Evolutionary conservation across 2,888 invertebrate genomes (phyloP).

Genomic region (Protodeltote pygarga): DNA sequence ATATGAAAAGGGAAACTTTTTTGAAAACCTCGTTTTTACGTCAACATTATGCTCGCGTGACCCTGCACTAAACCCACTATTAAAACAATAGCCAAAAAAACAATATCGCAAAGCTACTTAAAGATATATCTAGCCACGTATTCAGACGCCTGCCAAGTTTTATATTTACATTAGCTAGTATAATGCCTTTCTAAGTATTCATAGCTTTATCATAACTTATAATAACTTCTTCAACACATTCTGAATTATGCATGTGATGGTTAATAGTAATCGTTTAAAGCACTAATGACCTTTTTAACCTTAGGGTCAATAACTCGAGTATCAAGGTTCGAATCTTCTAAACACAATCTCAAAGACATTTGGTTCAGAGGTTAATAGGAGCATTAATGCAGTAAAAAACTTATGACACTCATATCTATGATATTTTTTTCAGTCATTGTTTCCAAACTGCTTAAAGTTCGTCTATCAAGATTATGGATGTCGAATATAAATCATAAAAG

Average conservation of each 20-base stretch:
- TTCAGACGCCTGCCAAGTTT: conserved; percentile 2
- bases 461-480: conserved; percentile 8
- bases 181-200: conserved; percentile 30
- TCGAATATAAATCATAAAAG: conserved; percentile 19
- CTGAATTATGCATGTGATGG: conserved; percentile 36
- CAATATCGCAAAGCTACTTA: not conserved
- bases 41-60: too few species aligned
- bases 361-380: not conserved
- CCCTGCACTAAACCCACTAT: too few species aligned
- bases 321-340: conserved; percentile 12
- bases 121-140: not conserved
- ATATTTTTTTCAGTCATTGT: conserved; percentile 4
- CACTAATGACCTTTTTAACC: conserved; percentile 9
- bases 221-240: conserved; percentile 30
- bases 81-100: not conserved
- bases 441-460: conserved; percentile 18
- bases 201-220: conserved; percentile 35
- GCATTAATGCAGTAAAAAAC: not conserved
- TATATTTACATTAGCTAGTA: conserved; percentile 26
- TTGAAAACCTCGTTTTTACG: too few species aligned
- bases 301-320: conserved; percentile 10
- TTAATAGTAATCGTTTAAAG: conserved; percentile 18
- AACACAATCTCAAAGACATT: too few species aligned
- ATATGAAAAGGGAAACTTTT: too few species aligned
- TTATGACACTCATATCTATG: not conserved